Base-by-base conservation (phyloP, 2,113 vertebrate genomes). In the Charina bottae region DNA sequence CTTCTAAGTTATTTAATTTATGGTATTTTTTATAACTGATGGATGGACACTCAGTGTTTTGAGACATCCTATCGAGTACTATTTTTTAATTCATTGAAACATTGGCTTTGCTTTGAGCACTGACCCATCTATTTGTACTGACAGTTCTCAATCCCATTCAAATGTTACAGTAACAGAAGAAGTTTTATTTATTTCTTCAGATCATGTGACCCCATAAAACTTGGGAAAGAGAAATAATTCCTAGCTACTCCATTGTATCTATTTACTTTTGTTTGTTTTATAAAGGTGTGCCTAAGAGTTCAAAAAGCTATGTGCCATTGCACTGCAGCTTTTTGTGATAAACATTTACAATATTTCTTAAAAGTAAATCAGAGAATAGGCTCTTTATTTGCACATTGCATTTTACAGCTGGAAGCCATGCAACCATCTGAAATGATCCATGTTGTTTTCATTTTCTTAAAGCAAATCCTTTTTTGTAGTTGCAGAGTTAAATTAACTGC, bases 361-460 rank as follows among this genome's bases (percentile, higher is more conserved):
- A 91, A 95, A 94, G 93, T 87, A 95, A 94, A 95, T 97, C 96
- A 96, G 95, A 64, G 93, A 95, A 89, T 92, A 93, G 54, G 4
- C 85, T 55, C 94, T 96, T 94, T 97, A 95, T 97, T 96, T 95
- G 94, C 93, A 93, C 95, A 96, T 95, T 95, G 94, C 94, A 89
- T 94, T 92, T 94, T 93, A 94, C 92, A 95, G 94, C 90, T 97
- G 96, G 92, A 97, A 95, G 97, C 96, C 97, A 96, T 96, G 93
- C 0, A 85, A 21, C 72, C 92, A 64, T 78, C 94, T 88, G 26
- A 53, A 64, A 91, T 92, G 11, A 56, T 93, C 92, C 85, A 49
- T 54, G 95, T 96, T 96, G 92, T 88, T 96, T 96, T 94, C 95
- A 68, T 94, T 95, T 95, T 94, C 93, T 92, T 94, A 93, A 94